A percentile compares a stretch with the other conserved stretches of the same genome.
phyloP scores from a whole-genome alignment of 64 coral and sea anemone genomes.

The Platygyra sinensis region DNA sequence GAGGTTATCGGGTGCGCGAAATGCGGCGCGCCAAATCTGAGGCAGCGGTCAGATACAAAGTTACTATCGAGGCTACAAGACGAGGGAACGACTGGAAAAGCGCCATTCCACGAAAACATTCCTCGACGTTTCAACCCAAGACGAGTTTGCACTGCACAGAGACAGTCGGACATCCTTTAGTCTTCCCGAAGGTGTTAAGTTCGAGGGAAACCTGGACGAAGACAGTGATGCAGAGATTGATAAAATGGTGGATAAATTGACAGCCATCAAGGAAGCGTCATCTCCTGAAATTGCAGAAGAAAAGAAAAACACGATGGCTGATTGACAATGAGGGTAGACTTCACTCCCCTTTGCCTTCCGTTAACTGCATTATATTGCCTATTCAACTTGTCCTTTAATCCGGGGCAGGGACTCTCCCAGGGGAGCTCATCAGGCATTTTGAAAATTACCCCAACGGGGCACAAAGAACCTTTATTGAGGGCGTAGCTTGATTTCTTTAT shows the following conservation, averaged over 20 bases:
- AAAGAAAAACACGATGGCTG: not conserved
- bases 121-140: constrained; percentile 19
- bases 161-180: constrained; percentile 86
- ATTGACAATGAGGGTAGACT: not conserved
- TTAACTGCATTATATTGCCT: no score
- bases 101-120: constrained; percentile 27
- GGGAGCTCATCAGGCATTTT: no score
- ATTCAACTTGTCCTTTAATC: no score
- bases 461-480: no score
- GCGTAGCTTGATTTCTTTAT: no score
- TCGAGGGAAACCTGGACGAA: constrained; percentile 79
- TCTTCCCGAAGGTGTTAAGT: constrained; percentile 80
- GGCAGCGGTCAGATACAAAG: constrained; percentile 68
- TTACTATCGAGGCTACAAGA: constrained; percentile 56
- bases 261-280: not conserved
- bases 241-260: constrained; percentile 78
- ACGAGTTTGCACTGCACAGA: constrained; percentile 38
- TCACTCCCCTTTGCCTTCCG: no score
- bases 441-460: no score
- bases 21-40: constrained; percentile 25
- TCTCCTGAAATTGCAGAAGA: not conserved
- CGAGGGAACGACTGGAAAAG: constrained; percentile 45
- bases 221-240: constrained; percentile 90
- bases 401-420: no score
- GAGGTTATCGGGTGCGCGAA: constrained; percentile 47